A percentile compares a stretch with the other conserved stretches of the same genome.
Conservation (phyloP, 2,113 vertebrate species). For the Erpornis zantholeuca region DNA sequence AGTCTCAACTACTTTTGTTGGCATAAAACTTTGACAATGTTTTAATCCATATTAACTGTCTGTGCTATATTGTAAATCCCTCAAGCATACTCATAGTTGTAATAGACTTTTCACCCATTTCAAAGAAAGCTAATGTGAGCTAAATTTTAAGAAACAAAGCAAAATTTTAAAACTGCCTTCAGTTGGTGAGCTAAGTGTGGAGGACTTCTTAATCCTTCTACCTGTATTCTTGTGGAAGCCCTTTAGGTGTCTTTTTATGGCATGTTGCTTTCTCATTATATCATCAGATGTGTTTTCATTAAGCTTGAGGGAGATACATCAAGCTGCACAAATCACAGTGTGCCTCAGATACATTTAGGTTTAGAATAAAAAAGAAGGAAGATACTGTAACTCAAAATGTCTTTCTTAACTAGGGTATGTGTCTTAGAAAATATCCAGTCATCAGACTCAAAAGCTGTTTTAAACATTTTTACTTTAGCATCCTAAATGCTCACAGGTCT, state of each 20-base stretch:
- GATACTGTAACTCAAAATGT: background rate
- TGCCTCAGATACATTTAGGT: background rate
- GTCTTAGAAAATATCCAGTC: background rate
- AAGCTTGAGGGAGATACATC: background rate
- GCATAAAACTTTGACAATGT: background rate
- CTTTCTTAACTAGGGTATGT: background rate
- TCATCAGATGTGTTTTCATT: background rate
- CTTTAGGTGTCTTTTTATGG: background rate
- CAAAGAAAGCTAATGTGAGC: background rate
- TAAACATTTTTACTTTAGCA: background rate
- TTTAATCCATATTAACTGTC: background rate
- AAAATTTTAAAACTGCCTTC: background rate
- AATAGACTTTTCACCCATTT: background rate
- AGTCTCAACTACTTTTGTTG: background rate
- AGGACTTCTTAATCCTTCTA: background rate
- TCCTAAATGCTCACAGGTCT: background rate
- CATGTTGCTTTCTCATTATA: background rate
- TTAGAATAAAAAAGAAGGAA: background rate
- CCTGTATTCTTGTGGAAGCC: background rate
- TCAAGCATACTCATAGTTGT: conserved; percentile 31
- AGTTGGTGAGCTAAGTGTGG: background rate
- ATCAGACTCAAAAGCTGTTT: background rate
- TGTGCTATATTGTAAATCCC: background rate
- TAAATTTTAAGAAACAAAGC: background rate
- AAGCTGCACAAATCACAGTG: background rate